Base-by-base conservation (phyloP, 2,888 invertebrate genomes). In the Troides oblongomaculatus region DNA sequence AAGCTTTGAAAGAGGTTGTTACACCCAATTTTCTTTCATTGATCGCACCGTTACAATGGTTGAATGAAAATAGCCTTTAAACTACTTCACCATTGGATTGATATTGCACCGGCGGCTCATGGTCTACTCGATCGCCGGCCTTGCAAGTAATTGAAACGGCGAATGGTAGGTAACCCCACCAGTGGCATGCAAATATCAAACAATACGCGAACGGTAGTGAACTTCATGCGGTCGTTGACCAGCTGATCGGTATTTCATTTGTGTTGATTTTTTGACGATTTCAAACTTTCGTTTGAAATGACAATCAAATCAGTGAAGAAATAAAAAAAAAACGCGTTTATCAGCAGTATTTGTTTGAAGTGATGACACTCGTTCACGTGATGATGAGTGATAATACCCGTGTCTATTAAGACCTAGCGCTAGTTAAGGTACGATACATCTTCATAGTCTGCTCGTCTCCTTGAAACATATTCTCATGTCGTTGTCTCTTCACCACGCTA, bases 61-160 rank as follows among this genome's bases (percentile, higher is more conserved):
- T 60, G 60, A 53, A 4, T 5, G 17, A 63, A 71, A 67, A 58
- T 18, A 60, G 60, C 23, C 64, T 58, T 64, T 43, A 61, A 21
- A 23, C 4, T 14, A 12, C 30, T 50, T 46, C 39, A 62, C 30
- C 57, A 50, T 64, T 50, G 53, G 64, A 36, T 2, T 58, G 60
- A 43, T 36, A 67, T 57, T 62, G 61, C n/a, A 7, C 18, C 62
- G 21, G 46, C 46, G 46, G 14, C 30, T 50, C 46, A 53, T 53
- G n/a, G 43, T 36, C 18, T n/a, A 59, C 30, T 56, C 25, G 50
- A 25, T 23, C 30, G 43, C n/a, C 64, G 70, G 61, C 70, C 70
- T 71, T 67, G 70, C 61, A 39, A 64, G 57, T 71, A 64, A 71
- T 67, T 71, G 67, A 67, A 70, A 67, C 18, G 60, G 43, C 66